Evolutionary conservation across 2,797 vertebrate genomes (phyloP), one percentile per base, ranked within the genome.

Genomic region (Xiphophorus birchmanni): DNA sequence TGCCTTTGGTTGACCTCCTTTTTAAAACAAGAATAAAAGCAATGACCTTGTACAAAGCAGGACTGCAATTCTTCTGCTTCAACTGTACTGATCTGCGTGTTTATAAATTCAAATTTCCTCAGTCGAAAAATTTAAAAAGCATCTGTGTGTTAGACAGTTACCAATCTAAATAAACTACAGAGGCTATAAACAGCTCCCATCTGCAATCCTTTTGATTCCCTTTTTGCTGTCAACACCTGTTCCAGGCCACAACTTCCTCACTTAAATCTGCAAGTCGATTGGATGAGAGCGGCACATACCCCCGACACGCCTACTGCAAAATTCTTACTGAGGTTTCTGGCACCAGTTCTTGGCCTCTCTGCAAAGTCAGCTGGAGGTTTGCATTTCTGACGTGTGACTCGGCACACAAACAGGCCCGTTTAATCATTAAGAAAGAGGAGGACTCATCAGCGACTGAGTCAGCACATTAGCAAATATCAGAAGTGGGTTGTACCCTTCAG

Each of bases 161-260:
- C 21, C n/a, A 58, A 50, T 21, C 29, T 35, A 48, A 80, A 74
- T 60, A 26, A 75, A 35, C 74, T 65, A 76, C 77, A 82, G 79
- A 87, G 79, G 76, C 44, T 12, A 76, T 5, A 21, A 54, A 52
- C 67, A 17, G 74, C 77, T 82, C 50, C 67, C 9, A 63, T 87
- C 73, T 75, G 79, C 81, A 86, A 73, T 82, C 80, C 81, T 76
- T 75, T 81, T 77, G 67, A 74, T 74, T 90, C 77, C 74, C 82
- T 17, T 42, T 80, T 73, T 80, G 83, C 89, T 15, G 74, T 40
- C 60, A 83, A 85, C 91, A 92, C 87, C 54, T 91, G 92, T 79
- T 87, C 71, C 75, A 81, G 86, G 85, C 89, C 91, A 90, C 90
- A 89, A 90, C 91, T 94, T 95, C 91, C 89, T 86, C 88, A 21